Evolutionary conservation across 2,113 vertebrate genomes (phyloP).

Genomic region (Oryzias celebensis): DNA sequence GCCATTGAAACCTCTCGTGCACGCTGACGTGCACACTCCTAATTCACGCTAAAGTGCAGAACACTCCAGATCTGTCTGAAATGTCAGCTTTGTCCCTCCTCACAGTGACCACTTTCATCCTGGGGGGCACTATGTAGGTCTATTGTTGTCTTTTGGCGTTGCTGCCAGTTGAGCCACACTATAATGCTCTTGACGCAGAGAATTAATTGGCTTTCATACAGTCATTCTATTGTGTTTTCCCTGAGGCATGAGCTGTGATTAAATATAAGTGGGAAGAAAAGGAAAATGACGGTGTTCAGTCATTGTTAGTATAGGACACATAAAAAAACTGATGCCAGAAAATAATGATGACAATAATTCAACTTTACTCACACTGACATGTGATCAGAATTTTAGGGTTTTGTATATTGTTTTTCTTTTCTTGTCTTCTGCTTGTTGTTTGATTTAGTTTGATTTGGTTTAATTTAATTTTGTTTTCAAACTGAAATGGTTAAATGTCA

Average conservation of each 20-base stretch:
- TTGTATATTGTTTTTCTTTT: background rate
- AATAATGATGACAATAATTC: conserved; percentile 15
- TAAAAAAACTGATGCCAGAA: conserved; percentile 14
- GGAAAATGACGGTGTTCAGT: conserved; percentile 9
- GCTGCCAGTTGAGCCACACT: conserved; percentile 39
- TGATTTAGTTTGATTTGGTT: too few species aligned
- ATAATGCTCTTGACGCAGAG: conserved; percentile 40
- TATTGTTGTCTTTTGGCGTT: conserved; percentile 64
- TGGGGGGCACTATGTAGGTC: conserved; percentile 59
- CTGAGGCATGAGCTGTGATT: conserved; percentile 22
- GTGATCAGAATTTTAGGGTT: background rate
- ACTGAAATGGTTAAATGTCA: too few species aligned
- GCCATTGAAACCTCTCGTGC: conserved; percentile 1
- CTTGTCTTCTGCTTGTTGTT: background rate
- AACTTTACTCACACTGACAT: background rate
- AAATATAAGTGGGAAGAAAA: conserved; percentile 33
- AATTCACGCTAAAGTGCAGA: conserved; percentile 54
- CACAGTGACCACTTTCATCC: conserved; percentile 65
- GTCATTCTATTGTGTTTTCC: conserved; percentile 36
- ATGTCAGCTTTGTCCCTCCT: conserved; percentile 58
- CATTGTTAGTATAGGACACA: conserved; percentile 12
- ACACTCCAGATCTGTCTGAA: conserved; percentile 70
- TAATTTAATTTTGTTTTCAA: too few species aligned
- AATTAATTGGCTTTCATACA: conserved; percentile 36
- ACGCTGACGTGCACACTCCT: conserved; percentile 6